A percentile compares a stretch with the other conserved stretches of the same genome.
Evolutionary conservation across 1,140 invertebrate genomes (phyloP).

Genomic region (Euglossa dilemma): DNA sequence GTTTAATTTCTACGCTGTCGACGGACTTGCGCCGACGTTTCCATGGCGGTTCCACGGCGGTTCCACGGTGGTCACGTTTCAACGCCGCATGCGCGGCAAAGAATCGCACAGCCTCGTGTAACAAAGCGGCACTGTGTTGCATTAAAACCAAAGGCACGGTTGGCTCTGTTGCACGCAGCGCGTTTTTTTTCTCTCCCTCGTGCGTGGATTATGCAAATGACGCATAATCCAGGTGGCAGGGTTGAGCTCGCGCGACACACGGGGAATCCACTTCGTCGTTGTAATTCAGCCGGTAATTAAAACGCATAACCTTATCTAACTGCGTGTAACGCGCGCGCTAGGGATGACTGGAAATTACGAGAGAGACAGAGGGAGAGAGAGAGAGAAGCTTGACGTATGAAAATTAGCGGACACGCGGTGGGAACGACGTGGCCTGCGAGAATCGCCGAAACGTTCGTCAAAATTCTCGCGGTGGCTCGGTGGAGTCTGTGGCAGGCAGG

Average conservation of each 20-base stretch:
- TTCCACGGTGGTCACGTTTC: too few relatives aligned
- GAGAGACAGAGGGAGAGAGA: too few relatives aligned
- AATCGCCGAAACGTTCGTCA: neutral
- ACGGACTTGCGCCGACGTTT: too few relatives aligned
- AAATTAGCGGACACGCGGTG: conserved; percentile 9
- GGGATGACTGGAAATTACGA: conserved; percentile 22
- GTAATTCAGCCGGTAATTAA: conserved; percentile 58
- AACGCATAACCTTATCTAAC: conserved; percentile 49
- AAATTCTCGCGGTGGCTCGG: neutral
- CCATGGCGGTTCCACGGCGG: too few relatives aligned
- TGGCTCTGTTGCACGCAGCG: neutral
- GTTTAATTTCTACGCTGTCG: neutral
- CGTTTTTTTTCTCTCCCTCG: neutral
- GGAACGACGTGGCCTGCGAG: neutral
- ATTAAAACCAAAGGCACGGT: conserved; percentile 4
- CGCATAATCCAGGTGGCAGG: neutral
- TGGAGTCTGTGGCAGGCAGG: neutral
- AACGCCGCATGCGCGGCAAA: neutral
- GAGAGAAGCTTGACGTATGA: neutral
- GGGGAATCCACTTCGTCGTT: neutral
- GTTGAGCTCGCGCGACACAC: neutral
- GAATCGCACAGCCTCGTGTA: conserved; percentile 2
- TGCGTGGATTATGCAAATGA: conserved; percentile 37
- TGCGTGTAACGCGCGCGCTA: conserved; percentile 21
- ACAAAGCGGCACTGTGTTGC: conserved; percentile 8